phyloP scores from a whole-genome alignment of 2,888 invertebrate genomes.

The Pegoplata infirma region DNA sequence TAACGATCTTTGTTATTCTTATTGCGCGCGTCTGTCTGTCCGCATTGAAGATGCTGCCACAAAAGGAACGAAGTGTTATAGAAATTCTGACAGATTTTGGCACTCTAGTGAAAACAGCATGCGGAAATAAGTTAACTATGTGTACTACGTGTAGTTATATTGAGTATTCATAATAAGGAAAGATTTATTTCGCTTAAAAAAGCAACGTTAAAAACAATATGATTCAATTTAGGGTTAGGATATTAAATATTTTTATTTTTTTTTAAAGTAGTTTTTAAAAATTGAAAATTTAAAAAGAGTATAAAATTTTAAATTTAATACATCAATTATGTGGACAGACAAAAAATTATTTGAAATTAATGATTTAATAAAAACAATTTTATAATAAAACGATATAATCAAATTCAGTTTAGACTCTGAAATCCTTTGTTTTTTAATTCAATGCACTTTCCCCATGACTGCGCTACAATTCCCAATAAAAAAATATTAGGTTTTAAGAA shows the following conservation, averaged over 20 bases:
- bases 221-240: conserved; percentile 27
- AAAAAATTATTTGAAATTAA: too few species aligned
- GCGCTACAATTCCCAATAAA: too few species aligned
- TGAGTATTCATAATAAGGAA: not conserved
- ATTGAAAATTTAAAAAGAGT: too few species aligned
- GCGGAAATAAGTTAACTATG: conserved; percentile 20
- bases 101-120: conserved; percentile 26
- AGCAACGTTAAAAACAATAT: conserved; percentile 20
- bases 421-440: too few species aligned
- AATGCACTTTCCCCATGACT: too few species aligned
- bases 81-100: conserved; percentile 39
- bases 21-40: not conserved
- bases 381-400: too few species aligned
- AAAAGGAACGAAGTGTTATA: conserved; percentile 21
- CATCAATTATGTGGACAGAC: too few species aligned
- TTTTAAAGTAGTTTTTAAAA: too few species aligned
- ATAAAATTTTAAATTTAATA: too few species aligned
- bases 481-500: too few species aligned
- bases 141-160: not conserved
- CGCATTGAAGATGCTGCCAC: not conserved
- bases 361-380: too few species aligned
- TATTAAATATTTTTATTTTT: not conserved
- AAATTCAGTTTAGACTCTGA: too few species aligned
- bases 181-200: conserved; percentile 31
- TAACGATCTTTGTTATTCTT: not conserved